Evolutionary conservation across 1,140 invertebrate species (phyloP).

Genomic region (Drosophila repleta): DNA sequence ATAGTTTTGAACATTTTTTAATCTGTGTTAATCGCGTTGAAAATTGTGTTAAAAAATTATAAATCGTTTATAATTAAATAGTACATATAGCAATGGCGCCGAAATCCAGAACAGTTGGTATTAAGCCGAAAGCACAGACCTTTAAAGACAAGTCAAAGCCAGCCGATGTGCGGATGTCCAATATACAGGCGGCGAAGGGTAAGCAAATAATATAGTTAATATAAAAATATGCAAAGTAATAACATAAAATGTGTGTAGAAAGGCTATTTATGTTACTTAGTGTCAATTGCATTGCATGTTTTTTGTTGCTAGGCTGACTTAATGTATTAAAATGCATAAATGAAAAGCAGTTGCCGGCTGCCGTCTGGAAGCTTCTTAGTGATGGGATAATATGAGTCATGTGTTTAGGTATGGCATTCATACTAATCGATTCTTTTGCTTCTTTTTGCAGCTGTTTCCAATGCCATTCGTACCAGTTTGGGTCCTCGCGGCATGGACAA

Average conservation of each 20-base stretch:
- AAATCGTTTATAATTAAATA: conserved; percentile 32
- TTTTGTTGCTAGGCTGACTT: neutral
- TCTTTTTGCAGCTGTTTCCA: conserved; percentile 94
- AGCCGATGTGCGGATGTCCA: conserved; percentile 95
- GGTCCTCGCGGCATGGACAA: conserved; percentile 99
- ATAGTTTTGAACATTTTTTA: conserved; percentile 50
- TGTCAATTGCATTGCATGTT: neutral
- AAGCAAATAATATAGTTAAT: conserved; percentile 67
- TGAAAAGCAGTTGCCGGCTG: conserved; percentile 69
- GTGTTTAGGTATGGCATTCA: conserved; percentile 47
- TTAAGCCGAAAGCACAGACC: conserved; percentile 82
- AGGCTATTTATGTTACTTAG: conserved; percentile 27
- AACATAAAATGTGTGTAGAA: neutral
- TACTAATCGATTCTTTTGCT: conserved; percentile 62
- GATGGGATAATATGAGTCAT: conserved; percentile 73
- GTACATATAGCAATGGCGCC: conserved; percentile 71
- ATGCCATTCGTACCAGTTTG: conserved; percentile 99
- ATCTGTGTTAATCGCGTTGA: conserved; percentile 64
- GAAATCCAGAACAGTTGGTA: conserved; percentile 68
- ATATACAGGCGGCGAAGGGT: conserved; percentile 99
- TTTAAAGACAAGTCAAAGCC: conserved; percentile 97
- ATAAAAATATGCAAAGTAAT: conserved; percentile 5
- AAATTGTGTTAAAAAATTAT: conserved; percentile 45
- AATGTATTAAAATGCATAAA: conserved; percentile 21
- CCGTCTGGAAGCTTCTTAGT: conserved; percentile 73